phyloP scores from a whole-genome alignment of 2,888 invertebrate species.

The Rhabditoides inermis region DNA sequence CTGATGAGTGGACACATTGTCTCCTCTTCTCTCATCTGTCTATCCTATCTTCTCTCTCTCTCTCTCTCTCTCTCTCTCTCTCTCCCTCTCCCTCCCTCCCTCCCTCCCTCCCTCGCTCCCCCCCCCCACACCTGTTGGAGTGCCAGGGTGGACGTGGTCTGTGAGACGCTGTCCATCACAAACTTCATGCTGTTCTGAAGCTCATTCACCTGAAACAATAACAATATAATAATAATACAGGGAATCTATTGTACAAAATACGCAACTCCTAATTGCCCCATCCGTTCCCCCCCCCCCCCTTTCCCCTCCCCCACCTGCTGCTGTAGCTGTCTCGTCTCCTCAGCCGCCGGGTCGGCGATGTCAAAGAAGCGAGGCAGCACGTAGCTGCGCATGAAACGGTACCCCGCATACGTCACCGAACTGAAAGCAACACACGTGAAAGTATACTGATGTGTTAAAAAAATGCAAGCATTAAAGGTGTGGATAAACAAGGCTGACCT shows the following conservation, averaged over 20 bases:
- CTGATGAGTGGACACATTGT: conserved; percentile 25
- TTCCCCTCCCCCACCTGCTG: too few relatives aligned
- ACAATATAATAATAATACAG: too few relatives aligned
- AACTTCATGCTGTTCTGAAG: conserved; percentile 51
- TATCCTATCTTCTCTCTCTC: conserved; percentile 11
- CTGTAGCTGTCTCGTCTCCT: conserved; percentile 32
- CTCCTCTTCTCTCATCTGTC: conserved; percentile 1
- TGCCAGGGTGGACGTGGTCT: conserved; percentile 18
- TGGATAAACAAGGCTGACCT: too few relatives aligned
- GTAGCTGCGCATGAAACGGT: conserved; percentile 42
- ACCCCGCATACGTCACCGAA: conserved; percentile 43
- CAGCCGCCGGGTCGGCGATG: conserved; percentile 43
- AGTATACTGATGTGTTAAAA: too few relatives aligned
- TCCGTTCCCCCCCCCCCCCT: too few relatives aligned
- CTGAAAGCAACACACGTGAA: too few relatives aligned
- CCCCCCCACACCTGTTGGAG: conserved; percentile 8
- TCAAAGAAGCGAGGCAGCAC: conserved; percentile 47
- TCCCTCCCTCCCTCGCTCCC: conserved; percentile 2
- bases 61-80: conserved; percentile 1
- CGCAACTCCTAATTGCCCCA: too few relatives aligned
- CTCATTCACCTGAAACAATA: conserved; percentile 39
- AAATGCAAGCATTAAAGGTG: too few relatives aligned
- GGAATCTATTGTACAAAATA: too few relatives aligned
- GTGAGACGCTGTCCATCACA: conserved; percentile 49
- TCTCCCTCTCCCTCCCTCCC: neutral